These are phyloP conservation scores for Philopedon plagiatum DNA, from an alignment of 2,888 invertebrate genomes.

Conservation along the genomic window DNA sequence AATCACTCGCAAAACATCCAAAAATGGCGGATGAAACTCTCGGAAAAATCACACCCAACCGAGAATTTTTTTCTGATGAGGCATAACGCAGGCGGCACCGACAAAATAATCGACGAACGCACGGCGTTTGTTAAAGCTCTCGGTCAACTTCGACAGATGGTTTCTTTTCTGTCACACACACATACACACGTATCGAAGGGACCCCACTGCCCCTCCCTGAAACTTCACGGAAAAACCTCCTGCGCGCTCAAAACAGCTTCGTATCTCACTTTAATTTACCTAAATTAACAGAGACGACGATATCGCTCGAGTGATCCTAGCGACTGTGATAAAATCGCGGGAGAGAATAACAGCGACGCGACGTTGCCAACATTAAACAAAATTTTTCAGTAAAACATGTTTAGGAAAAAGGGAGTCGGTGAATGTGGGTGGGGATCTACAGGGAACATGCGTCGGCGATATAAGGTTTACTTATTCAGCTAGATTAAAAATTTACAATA, in stretches of 20 bases:
- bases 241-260: conserved; percentile 7
- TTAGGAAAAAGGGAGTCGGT: conserved; percentile 5
- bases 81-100: conserved; percentile 19
- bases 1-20: conserved; percentile 20
- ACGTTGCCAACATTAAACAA: conserved; percentile 23
- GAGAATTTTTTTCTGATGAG: conserved; percentile 18
- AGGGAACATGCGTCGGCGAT: conserved; percentile 19
- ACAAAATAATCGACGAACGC: conserved; percentile 28
- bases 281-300: neutral
- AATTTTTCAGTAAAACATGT: conserved; percentile 20
- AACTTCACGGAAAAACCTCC: conserved; percentile 28
- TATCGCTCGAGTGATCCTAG: neutral
- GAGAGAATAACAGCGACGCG: conserved; percentile 8
- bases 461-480: too few species aligned
- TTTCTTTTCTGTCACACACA: conserved; percentile 57
- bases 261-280: conserved; percentile 6
- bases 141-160: conserved; percentile 59
- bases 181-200: conserved; percentile 33
- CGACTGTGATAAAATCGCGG: neutral
- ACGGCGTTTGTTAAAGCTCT: conserved; percentile 37
- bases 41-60: conserved; percentile 23
- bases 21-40: conserved; percentile 23
- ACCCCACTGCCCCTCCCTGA: conserved; percentile 43
- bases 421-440: neutral
- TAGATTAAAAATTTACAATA: too few species aligned